Base-by-base conservation (phyloP, 1,140 invertebrate genomes). In the Aleiodes sp. region DNA sequence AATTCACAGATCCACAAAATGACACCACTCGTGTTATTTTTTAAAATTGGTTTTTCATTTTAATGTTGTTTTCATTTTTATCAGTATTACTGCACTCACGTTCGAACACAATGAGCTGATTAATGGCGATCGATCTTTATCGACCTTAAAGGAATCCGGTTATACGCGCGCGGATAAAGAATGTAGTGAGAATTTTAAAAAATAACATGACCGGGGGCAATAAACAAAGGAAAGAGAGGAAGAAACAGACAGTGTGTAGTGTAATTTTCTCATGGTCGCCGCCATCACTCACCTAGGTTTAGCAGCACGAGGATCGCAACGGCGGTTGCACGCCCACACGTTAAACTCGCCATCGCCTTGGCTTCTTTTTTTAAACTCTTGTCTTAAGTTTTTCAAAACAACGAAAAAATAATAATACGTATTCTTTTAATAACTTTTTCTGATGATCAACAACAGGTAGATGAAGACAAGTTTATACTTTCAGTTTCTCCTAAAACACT, bases 281-380 rank as follows among this genome's bases (percentile, higher is more conserved):
- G 66, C 67, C 60, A 70, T 68, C 70, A 80, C 79, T 81, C 77
- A 84, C 82, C 81, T 81, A 77, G 66, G 59, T 78, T 73, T 28
- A 77, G 65, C 74, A 82, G 70, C 70, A 78, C 65, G 37, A 82
- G 65, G 62, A 78, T 68, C 62, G 74, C 75, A 26, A 70, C 52
- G 66, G 61, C 72, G 70, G 72, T 73, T 69, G 70, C 28, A 69
- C 73, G 72, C 69, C 73, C 70, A 69, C 70, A 74, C 64, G 75
- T 75, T 83, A 56, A 68, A 68, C 59, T 63, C 59, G 81, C 79
- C 81, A 83, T 84, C 70, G 72, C 76, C 68, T 72, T 64, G 60
- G 37, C 26, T 59, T 56, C 61, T 70, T 68, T 66, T 39, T 65
- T 46, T 66, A 24, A 71, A 56, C 70, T 68, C 70, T 73, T 31